phyloP scores from a whole-genome alignment of 2,113 vertebrate genomes.

The Sceloporus undulatus region DNA sequence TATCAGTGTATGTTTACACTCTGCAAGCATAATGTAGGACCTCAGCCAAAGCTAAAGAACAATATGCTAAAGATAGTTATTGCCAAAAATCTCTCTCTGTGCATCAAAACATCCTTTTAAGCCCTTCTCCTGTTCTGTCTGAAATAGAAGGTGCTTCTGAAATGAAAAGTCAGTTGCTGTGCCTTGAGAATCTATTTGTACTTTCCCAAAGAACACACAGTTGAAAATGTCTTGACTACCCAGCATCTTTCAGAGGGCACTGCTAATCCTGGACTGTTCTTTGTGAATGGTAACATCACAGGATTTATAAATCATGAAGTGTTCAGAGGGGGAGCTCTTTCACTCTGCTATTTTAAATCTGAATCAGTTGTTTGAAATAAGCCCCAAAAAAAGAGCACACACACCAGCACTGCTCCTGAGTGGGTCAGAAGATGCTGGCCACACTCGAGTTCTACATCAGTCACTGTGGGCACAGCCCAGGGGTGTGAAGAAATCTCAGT shows the following conservation, averaged over 20 bases:
- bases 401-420: too few relatives aligned
- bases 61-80: background rate
- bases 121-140: background rate
- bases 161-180: background rate
- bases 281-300: background rate
- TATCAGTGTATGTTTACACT: too few relatives aligned
- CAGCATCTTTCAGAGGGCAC: background rate
- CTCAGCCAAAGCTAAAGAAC: background rate
- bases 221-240: background rate
- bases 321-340: background rate
- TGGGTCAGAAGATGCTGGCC: background rate
- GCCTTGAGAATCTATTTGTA: conserved; percentile 6
- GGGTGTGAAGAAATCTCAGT: too few relatives aligned
- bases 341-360: background rate
- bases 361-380: background rate
- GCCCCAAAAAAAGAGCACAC: background rate
- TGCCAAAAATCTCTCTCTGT: background rate
- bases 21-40: too few relatives aligned
- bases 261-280: background rate
- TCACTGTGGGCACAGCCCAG: too few relatives aligned
- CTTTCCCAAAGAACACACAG: background rate
- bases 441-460: background rate
- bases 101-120: too few relatives aligned
- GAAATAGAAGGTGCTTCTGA: background rate
- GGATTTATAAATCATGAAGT: too few relatives aligned